These are phyloP conservation scores for Tupiocoris notatus DNA, from an alignment of 2,888 invertebrate genomes.

Conservation along the genomic window DNA sequence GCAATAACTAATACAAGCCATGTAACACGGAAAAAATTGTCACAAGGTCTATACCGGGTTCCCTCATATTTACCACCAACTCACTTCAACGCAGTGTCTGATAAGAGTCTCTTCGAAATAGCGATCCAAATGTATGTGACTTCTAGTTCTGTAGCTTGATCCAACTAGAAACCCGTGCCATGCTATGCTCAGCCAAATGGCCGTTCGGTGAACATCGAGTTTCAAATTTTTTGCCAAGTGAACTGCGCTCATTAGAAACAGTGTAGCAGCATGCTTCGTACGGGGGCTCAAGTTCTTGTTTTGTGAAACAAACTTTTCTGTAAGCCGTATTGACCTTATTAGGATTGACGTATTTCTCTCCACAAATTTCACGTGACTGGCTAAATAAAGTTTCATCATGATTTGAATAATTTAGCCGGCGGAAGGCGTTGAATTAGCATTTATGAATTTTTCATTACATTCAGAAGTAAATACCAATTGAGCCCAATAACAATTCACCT, in stretches of 20 bases:
- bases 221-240: slow-evolving; percentile 12
- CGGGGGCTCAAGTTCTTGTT: slow-evolving; percentile 8
- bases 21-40: too few relatives aligned
- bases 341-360: too few relatives aligned
- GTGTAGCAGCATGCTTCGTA: slow-evolving; percentile 11
- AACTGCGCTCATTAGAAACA: slow-evolving; percentile 22
- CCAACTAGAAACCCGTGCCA: slow-evolving; percentile 17
- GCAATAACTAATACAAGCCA: too few relatives aligned
- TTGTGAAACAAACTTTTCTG: slow-evolving; percentile 9
- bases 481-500: too few relatives aligned
- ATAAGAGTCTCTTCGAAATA: slow-evolving; percentile 33
- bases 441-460: too few relatives aligned
- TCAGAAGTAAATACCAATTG: too few relatives aligned
- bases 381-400: background rate
- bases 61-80: too few relatives aligned
- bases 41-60: too few relatives aligned
- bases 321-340: too few relatives aligned
- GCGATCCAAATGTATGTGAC: slow-evolving; percentile 19
- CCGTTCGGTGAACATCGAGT: slow-evolving; percentile 19
- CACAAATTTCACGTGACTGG: too few relatives aligned
- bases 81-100: slow-evolving; percentile 28
- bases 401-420: background rate
- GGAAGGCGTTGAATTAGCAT: background rate
- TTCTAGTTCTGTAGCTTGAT: background rate
- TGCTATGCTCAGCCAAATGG: slow-evolving; percentile 28